Evolutionary conservation across 2,113 vertebrate genomes (phyloP), one percentile per base, ranked within the genome.

Genomic region (Pteropus alecto): DNA sequence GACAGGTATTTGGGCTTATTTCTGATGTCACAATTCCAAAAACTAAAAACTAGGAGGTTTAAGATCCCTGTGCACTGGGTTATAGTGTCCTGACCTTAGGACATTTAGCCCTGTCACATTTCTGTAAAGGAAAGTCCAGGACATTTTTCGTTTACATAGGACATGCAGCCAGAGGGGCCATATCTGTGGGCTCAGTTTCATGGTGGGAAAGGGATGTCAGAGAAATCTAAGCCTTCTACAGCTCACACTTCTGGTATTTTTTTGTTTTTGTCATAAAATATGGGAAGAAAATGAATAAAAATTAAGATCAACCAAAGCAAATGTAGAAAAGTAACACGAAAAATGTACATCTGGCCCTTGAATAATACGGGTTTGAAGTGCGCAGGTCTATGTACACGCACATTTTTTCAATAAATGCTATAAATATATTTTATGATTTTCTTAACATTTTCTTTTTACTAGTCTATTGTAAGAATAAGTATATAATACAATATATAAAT

Each of bases 231-330:
- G 56, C 22, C 7, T 93, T 33, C 26, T 48, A 56, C 19, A 24
- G 13, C 70, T 92, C 19, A 30, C 6, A 67, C 6, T 68, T 67
- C 9, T 67, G 41, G n/a, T 71, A 68, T 71, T 93, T 76, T 95
- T 26, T 70, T 73, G 13, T 82, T 93, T 68, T 60, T 87, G 35
- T 93, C 93, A 88, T 92, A 87, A 96, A 95, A 48, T 70, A 71
- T 81, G 71, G 26, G 79, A 78, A 83, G 38, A 82, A 71, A 51
- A 77, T 12, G 30, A 76, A 48, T 90, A 46, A 60, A 87, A 68
- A 60, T 93, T 58, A 79, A 91, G 35, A 78, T 65, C 30, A 90
- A 43, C 9, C 43, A 89, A 95, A 95, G n/a, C 26, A 71, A 63
- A 83, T 43, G 14, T 48, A 70, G 60, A 86, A 76, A 77, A 85